Evolutionary conservation across 2,888 invertebrate species (phyloP), one percentile per base, ranked within the genome.

Genomic region (Baronia brevicornis): DNA sequence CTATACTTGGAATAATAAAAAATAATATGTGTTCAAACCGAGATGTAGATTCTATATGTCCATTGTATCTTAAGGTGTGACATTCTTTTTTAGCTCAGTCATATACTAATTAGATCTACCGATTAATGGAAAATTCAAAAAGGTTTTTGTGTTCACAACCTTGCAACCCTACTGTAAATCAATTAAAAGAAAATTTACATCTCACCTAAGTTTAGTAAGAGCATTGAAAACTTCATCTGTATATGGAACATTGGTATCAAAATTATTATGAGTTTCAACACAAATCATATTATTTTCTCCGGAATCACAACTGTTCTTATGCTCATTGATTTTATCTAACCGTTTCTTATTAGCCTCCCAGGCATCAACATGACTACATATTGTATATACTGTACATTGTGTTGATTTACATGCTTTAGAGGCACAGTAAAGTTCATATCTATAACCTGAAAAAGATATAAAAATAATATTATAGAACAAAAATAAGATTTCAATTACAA

Each of bases 371-470:
- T 89, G 80, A 40, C 90, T 90, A 19, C 92, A 88, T 51, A 93
- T 92, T 48, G 95, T 94, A 55, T 93, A 92, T 5, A 96, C 64
- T 0, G 96, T 95, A 49, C 96, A 96, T 58, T 97, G 97, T 4
- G 96, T 95, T 2, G 93, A 93, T 55, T 95, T 93, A 25, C 90
- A 90, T 0, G 93, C 88, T 85, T 98, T 98, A 0, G 94, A 91
- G 10, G 93, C 91, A 70, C 98, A 98, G 66, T 93, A 97, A 5
- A 98, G 65, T 73, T 98, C 98, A 70, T 98, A 98, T 17, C 98
- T 88, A 67, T 90, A 98, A 12, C 97, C 96, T 94, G 70, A 45
- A 52, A 44, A 25, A 6, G 17, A 22, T 25, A 27, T 26, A 21
- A 34, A 20, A 12, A 6, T 18, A 13, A 23, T 15, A 31, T 10